Conservation (phyloP, 2,888 invertebrate species). For the Coecobrya sp. region DNA sequence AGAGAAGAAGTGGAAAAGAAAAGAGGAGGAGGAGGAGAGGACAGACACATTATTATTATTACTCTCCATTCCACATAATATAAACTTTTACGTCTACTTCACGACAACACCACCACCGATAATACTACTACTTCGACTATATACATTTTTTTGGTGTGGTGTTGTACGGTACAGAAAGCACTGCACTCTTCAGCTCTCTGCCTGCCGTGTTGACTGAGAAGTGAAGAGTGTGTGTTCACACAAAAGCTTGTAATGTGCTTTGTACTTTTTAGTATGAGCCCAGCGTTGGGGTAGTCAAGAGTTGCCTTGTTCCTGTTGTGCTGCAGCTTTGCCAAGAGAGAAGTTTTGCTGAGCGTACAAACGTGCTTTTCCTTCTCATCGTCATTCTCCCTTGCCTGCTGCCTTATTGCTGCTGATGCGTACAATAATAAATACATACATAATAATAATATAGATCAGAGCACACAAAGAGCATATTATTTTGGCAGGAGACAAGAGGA, state of each 20-base stretch:
- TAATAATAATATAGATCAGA: constrained; percentile 15
- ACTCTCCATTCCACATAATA: constrained; percentile 42
- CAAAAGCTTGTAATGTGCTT: constrained; percentile 77
- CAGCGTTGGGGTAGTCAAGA: constrained; percentile 79
- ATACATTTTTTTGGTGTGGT: not conserved
- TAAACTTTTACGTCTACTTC: not conserved
- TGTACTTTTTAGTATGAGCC: constrained; percentile 79
- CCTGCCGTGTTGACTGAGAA: constrained; percentile 29
- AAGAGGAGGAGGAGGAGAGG: constrained; percentile 46
- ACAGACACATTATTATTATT: constrained; percentile 59
- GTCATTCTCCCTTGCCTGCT: constrained; percentile 15
- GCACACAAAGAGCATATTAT: constrained; percentile 54
- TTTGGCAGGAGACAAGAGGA: constrained; percentile 72
- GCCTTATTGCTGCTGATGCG: constrained; percentile 40
- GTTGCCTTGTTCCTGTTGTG: constrained; percentile 53
- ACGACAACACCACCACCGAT: not conserved
- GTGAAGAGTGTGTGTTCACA: constrained; percentile 27
- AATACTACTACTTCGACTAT: not conserved
- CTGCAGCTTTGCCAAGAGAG: constrained; percentile 25
- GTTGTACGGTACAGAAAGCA: constrained; percentile 40
- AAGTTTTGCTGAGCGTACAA: constrained; percentile 38
- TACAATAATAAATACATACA: constrained; percentile 37
- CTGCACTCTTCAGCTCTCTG: constrained; percentile 34
- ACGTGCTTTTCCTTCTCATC: constrained; percentile 36
- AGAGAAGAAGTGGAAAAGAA: constrained; percentile 12